A percentile compares a stretch with the other conserved stretches of the same genome.
Conservation (phyloP, 1,140 invertebrate species). For the Drosophila erecta region DNA sequence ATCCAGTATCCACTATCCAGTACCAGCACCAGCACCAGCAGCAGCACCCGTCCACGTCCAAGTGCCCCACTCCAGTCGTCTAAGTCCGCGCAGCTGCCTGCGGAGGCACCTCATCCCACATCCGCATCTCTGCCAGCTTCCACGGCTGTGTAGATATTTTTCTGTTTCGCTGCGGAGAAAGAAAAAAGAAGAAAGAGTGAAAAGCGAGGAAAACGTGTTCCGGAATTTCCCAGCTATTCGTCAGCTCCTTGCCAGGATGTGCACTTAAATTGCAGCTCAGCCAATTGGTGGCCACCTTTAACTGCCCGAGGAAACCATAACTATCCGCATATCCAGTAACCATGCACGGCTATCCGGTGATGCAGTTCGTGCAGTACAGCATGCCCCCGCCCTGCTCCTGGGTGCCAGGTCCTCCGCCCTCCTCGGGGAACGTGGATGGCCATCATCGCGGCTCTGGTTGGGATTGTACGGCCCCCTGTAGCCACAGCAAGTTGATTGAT, state of each 20-base stretch:
- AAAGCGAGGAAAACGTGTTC: slow-evolving; percentile 41
- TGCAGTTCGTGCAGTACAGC: slow-evolving; percentile 87
- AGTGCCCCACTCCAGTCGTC: slow-evolving; percentile 18
- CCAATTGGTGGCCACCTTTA: slow-evolving; percentile 22
- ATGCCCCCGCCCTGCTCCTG: slow-evolving; percentile 85
- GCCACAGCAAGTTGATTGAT: neutral
- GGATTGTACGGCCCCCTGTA: neutral
- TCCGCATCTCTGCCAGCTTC: slow-evolving; percentile 33
- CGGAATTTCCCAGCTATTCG: slow-evolving; percentile 27
- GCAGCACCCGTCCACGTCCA: neutral
- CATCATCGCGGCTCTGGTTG: slow-evolving; percentile 62
- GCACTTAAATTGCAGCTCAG: slow-evolving; percentile 14
- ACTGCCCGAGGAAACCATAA: slow-evolving; percentile 10
- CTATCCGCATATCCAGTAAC: slow-evolving; percentile 11
- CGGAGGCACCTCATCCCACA: slow-evolving; percentile 39
- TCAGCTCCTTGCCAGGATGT: slow-evolving; percentile 22
- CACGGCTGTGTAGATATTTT: slow-evolving; percentile 78
- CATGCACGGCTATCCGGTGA: slow-evolving; percentile 87
- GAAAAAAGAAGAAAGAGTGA: slow-evolving; percentile 42
- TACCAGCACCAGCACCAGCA: slow-evolving; percentile 2
- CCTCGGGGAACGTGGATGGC: slow-evolving; percentile 51
- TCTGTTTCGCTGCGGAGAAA: slow-evolving; percentile 48
- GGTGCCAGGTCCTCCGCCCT: slow-evolving; percentile 81
- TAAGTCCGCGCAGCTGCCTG: slow-evolving; percentile 60
- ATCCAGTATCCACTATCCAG: slow-evolving; percentile 12